These are phyloP conservation scores for Pseudomugil tenellus DNA, from an alignment of 2,797 vertebrate genomes.

Conservation along the genomic window DNA sequence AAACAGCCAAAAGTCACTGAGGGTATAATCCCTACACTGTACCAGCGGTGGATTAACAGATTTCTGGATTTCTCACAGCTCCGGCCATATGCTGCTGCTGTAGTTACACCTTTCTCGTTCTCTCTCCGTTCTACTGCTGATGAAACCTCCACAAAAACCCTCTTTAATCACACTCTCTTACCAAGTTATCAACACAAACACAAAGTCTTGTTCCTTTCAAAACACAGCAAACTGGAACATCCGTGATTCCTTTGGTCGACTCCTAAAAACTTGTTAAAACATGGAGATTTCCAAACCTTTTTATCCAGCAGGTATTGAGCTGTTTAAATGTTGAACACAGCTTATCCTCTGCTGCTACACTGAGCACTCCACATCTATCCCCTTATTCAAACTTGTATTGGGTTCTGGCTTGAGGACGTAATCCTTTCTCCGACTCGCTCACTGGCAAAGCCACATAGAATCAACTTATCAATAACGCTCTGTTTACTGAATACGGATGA, in stretches of 20 bases:
- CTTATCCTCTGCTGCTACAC: conserved; percentile 73
- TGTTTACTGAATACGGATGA: conserved; percentile 75
- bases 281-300: conserved; percentile 53
- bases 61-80: conserved; percentile 57
- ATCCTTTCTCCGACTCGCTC: conserved; percentile 73
- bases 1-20: conserved; percentile 48
- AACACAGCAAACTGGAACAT: conserved; percentile 2
- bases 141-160: conserved; percentile 37
- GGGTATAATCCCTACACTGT: conserved; percentile 60
- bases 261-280: conserved; percentile 38
- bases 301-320: conserved; percentile 67
- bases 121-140: conserved; percentile 29
- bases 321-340: conserved; percentile 62
- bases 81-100: conserved; percentile 58
- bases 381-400: conserved; percentile 72
- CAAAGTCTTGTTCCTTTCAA: conserved; percentile 12
- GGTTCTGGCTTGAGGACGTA: conserved; percentile 76
- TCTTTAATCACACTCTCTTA: conserved; percentile 1
- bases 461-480: conserved; percentile 75
- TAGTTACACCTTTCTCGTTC: conserved; percentile 54
- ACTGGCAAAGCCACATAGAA: conserved; percentile 75
- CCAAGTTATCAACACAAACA: conserved; percentile 35
- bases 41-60: conserved; percentile 64
- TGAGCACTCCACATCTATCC: conserved; percentile 63
- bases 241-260: background rate